A percentile compares a stretch with the other conserved stretches of the same genome.
Conservation (phyloP, 2,113 vertebrate genomes). For the Pangasianodon gigas region DNA sequence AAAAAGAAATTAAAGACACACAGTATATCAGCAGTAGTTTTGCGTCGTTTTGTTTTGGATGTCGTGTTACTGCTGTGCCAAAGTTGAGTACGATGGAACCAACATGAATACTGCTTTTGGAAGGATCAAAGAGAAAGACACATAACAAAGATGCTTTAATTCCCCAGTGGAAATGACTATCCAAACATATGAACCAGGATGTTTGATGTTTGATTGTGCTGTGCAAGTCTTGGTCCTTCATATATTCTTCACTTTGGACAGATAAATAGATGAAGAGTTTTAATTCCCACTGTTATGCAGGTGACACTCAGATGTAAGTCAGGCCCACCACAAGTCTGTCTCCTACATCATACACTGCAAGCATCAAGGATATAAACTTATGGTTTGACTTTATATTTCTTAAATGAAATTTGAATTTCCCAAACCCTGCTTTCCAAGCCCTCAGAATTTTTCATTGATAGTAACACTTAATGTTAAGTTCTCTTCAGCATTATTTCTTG, state of each 20-base stretch:
- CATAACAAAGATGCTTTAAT: background rate
- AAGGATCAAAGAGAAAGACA: constrained; percentile 10
- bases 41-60: background rate
- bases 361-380: background rate
- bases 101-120: background rate
- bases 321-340: background rate
- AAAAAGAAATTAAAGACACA: background rate
- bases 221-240: background rate
- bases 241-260: background rate
- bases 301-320: background rate
- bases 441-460: background rate
- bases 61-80: background rate
- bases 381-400: background rate
- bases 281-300: too few species aligned
- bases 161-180: background rate
- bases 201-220: background rate
- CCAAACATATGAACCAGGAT: background rate
- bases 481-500: background rate
- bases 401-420: background rate
- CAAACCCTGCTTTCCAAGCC: background rate
- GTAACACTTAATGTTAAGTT: background rate
- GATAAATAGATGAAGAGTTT: background rate
- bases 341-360: background rate
- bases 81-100: background rate
- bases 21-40: background rate